Evolutionary conservation across 2,797 vertebrate species (phyloP).

Genomic region (Chaetophractus vellerosus): DNA sequence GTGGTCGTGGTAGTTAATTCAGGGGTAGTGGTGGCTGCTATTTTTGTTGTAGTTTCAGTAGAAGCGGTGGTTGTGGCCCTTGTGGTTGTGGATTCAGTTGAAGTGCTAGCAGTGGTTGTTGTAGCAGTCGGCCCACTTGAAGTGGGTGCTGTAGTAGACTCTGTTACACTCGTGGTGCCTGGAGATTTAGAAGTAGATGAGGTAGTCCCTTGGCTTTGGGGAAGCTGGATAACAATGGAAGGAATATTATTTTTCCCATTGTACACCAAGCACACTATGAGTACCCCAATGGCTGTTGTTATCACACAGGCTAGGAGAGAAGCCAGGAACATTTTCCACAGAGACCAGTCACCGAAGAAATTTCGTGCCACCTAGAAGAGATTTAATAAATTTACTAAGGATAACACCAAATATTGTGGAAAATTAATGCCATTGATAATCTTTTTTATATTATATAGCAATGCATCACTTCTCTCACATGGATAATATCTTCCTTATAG

Average conservation of each 20-base stretch:
- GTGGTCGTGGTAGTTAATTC: background rate
- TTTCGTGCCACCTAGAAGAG: conserved; percentile 54
- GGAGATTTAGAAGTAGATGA: background rate
- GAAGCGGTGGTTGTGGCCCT: too few species aligned
- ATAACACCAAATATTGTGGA: conserved; percentile 10
- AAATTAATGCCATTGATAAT: background rate
- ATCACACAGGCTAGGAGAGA: conserved; percentile 77
- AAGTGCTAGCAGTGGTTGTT: background rate
- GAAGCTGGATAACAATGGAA: conserved; percentile 1
- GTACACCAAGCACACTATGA: conserved; percentile 67
- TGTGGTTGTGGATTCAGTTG: background rate
- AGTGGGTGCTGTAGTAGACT: background rate
- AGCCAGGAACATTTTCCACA: conserved; percentile 76
- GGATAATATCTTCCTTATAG: background rate
- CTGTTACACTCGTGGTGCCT: background rate
- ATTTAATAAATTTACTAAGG: conserved; percentile 67
- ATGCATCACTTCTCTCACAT: background rate
- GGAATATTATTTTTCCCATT: conserved; percentile 26
- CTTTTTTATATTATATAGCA: conserved; percentile 4
- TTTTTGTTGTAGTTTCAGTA: background rate
- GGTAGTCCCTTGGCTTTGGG: background rate
- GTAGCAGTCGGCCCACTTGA: background rate
- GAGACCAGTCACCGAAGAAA: conserved; percentile 53
- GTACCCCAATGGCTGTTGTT: conserved; percentile 72
- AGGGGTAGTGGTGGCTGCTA: background rate